These are phyloP conservation scores for Limonius californicus DNA, from an alignment of 1,140 invertebrate genomes.

Conservation along the genomic window DNA sequence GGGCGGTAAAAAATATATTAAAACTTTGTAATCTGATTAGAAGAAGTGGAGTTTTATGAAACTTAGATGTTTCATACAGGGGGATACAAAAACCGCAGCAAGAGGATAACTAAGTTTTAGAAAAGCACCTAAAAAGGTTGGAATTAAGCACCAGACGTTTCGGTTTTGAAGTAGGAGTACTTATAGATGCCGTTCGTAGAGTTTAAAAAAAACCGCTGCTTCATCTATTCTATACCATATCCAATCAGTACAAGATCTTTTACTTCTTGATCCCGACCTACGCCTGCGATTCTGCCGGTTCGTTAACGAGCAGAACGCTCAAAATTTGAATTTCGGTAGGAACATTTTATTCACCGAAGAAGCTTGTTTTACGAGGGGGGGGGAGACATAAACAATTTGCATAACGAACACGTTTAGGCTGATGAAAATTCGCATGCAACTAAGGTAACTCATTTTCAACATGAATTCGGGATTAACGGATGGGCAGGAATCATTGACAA, in stretches of 20 bases:
- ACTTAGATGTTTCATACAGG: too few relatives aligned
- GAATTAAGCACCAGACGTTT: constrained; percentile 7
- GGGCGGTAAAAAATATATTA: too few relatives aligned
- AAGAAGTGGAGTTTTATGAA: too few relatives aligned
- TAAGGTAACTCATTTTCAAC: constrained; percentile 8
- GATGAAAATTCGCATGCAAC: constrained; percentile 8
- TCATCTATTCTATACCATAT: constrained; percentile 10
- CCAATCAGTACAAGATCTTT: constrained; percentile 10
- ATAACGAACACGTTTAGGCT: constrained; percentile 3
- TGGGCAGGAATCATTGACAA: constrained; percentile 8
- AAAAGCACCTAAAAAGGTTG: too few relatives aligned
- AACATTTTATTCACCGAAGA: background rate
- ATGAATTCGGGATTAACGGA: constrained; percentile 9
- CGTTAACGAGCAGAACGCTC: background rate
- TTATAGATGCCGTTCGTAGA: background rate
- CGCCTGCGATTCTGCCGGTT: background rate
- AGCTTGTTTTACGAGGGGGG: background rate
- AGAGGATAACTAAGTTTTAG: too few relatives aligned
- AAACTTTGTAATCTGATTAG: too few relatives aligned
- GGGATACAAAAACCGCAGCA: too few relatives aligned
- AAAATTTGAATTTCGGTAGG: background rate
- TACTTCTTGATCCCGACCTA: background rate
- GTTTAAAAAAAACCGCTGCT: background rate
- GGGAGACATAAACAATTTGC: background rate
- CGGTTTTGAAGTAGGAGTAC: background rate